phyloP scores from a whole-genome alignment of 2,888 invertebrate species.

The Spisula subtruncata region DNA sequence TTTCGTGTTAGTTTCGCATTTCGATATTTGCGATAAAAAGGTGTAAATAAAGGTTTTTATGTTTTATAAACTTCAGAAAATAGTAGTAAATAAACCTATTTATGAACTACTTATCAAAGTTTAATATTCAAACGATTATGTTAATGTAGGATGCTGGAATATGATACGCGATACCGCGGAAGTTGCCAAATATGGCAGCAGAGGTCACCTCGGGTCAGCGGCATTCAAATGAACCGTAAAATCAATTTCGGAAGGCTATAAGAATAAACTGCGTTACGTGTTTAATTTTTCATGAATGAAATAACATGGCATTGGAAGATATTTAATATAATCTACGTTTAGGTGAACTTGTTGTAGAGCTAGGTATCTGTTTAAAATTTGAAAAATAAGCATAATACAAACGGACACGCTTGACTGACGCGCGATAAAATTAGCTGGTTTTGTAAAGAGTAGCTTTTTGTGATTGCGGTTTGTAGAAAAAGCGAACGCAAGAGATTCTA shows the following conservation, averaged over 20 bases:
- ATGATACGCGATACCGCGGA: constrained; percentile 63
- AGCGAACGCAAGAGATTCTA: background rate
- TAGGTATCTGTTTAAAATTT: background rate
- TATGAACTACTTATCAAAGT: background rate
- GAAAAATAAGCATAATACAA: background rate
- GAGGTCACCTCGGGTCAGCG: constrained; percentile 52
- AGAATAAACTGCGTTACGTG: too few species aligned
- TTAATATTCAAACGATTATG: background rate
- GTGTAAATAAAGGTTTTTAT: background rate
- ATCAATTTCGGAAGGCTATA: background rate
- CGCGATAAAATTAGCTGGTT: background rate
- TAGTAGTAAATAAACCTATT: background rate
- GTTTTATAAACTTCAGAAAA: too few species aligned
- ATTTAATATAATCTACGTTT: background rate
- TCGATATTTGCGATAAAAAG: background rate
- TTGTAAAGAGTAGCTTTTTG: background rate
- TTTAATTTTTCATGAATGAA: background rate
- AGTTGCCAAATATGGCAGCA: constrained; percentile 73
- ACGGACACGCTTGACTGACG: background rate
- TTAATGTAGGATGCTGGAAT: constrained; percentile 56
- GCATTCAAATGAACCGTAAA: constrained; percentile 30
- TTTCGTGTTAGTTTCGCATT: constrained; percentile 58
- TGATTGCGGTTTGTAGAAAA: background rate
- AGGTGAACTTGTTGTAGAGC: background rate
- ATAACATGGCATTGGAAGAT: background rate